These are phyloP conservation scores for Orgyia antiqua DNA, from an alignment of 2,888 invertebrate genomes.

Conservation along the genomic window DNA sequence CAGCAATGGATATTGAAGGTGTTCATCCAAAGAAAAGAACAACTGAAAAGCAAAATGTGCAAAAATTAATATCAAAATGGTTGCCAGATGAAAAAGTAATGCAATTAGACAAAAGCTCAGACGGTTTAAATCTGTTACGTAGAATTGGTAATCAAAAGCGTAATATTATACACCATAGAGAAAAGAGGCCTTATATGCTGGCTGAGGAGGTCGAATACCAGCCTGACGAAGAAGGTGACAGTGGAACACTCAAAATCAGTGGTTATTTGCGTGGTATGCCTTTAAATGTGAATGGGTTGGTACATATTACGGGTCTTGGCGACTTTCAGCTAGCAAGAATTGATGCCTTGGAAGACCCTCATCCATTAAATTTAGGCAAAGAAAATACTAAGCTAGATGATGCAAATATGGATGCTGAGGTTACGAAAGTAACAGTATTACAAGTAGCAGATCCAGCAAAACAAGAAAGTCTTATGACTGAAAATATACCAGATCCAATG, in stretches of 20 bases:
- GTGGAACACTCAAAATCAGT: constrained; percentile 86
- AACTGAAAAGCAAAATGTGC: constrained; percentile 82
- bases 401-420: constrained; percentile 54
- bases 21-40: constrained; percentile 85
- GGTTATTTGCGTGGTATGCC: constrained; percentile 92
- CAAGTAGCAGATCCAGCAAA: constrained; percentile 80
- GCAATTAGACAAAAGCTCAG: constrained; percentile 84
- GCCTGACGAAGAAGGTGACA: constrained; percentile 56
- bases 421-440: constrained; percentile 62
- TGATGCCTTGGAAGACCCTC: constrained; percentile 83
- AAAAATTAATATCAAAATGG: constrained; percentile 82
- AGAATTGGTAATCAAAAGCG: constrained; percentile 91
- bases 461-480: constrained; percentile 86
- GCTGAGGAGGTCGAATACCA: constrained; percentile 88
- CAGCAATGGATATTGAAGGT: constrained; percentile 85
- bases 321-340: constrained; percentile 95
- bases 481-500: constrained; percentile 93
- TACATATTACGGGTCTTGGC: constrained; percentile 95
- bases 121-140: constrained; percentile 82
- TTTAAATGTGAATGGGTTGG: constrained; percentile 90
- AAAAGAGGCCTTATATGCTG: constrained; percentile 89
- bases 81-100: constrained; percentile 90
- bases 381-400: constrained; percentile 56
- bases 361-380: constrained; percentile 77
- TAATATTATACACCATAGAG: constrained; percentile 82